Base-by-base conservation (phyloP, 2,797 vertebrate genomes). In the Picus viridis region DNA sequence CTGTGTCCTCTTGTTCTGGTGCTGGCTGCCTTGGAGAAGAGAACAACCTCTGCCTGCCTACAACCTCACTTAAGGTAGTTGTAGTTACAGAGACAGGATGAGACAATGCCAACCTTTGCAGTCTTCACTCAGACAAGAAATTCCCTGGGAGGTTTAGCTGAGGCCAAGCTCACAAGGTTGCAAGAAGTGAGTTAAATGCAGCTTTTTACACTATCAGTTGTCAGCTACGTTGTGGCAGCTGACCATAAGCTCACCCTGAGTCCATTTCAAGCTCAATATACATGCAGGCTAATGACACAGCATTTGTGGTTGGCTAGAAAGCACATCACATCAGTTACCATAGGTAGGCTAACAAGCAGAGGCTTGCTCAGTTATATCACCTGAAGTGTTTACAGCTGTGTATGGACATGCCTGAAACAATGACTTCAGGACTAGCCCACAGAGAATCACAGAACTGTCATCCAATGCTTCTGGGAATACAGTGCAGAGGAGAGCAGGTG, bases 301-400 rank as follows among this genome's bases (percentile, higher is more conserved):
- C 62, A 56, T 51, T 9, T 43, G 65, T 53, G 47, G 54, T 65
- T 90, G 93, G 75, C 89, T n/a, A 24, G 62, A 75, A 45, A 0
- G 14, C 63, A 72, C 70, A 72, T 86, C 58, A 34, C 63, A 49
- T 62, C 0, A 0, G 72, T 87, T 89, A 69, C 90, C 92, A 72
- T 72, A 74, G 92, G 9, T 85, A 65, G 89, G 34, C 72, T 85
- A 89, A 89, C 12, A 0, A 93, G 82, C 43, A 87, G 84, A 87
- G 70, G 51, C 89, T 94, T 94, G 88, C 59, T 92, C 79, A 63
- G 86, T 73, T 83, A 20, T 7, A 34, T 70, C 73, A 67, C 79
- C 61, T 61, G 53, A 90, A 89, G 84, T 56, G 72, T 83, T 90
- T 93, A 72, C 82, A 78, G 72, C 36, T 57, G 26, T 69, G 69